Conservation (phyloP, 2,888 invertebrate species). For the Xanthorhoe designata region DNA sequence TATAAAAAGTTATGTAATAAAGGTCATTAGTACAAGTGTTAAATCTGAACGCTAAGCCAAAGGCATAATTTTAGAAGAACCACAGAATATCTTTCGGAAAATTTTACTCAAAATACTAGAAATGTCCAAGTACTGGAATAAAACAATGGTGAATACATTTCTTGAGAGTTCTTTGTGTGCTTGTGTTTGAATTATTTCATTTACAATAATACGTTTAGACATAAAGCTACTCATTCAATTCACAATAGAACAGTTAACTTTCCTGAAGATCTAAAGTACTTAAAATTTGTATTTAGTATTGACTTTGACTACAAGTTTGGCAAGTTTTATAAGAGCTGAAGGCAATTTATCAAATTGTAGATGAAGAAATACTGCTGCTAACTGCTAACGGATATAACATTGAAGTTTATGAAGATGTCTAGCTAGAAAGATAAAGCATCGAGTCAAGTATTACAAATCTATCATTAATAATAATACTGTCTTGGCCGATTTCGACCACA, state of each 20-base stretch:
- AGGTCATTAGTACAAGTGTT: too few relatives aligned
- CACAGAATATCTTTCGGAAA: background rate
- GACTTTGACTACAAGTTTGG: slow-evolving; percentile 43
- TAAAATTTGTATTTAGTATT: background rate
- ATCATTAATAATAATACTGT: too few relatives aligned
- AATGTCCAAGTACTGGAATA: background rate
- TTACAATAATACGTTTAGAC: background rate
- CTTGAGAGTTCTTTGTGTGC: background rate
- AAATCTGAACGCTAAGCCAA: too few relatives aligned
- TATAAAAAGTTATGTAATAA: too few relatives aligned
- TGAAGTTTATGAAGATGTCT: slow-evolving; percentile 18
- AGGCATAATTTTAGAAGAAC: too few relatives aligned
- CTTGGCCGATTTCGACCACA: too few relatives aligned
- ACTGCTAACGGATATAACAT: slow-evolving; percentile 41
- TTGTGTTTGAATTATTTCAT: background rate
- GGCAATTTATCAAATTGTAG: slow-evolving; percentile 55
- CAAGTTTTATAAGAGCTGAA: slow-evolving; percentile 50
- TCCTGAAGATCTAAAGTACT: background rate
- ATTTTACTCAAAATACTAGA: too few relatives aligned
- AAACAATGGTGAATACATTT: background rate
- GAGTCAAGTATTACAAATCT: background rate
- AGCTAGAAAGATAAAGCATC: slow-evolving; percentile 1
- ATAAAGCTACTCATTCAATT: background rate
- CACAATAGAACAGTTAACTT: background rate
- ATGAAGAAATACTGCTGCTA: slow-evolving; percentile 54